Base-by-base conservation (phyloP, 2,888 invertebrate genomes). In the Idaea dimidiata region DNA sequence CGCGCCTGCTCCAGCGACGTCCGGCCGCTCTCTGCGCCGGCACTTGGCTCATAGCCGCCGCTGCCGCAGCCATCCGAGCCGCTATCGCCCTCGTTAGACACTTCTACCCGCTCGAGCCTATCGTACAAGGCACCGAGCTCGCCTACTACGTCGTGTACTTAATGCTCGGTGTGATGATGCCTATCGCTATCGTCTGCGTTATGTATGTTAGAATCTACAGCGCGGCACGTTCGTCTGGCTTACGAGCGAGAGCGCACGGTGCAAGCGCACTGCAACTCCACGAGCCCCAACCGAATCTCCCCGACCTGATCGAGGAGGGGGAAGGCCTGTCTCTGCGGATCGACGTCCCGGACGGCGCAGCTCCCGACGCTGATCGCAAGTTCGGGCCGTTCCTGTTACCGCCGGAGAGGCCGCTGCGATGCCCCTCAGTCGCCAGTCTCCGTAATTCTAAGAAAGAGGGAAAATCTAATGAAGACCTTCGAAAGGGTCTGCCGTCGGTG, bases 181-280 rank as follows among this genome's bases (percentile, higher is more conserved):
- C 92, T 3, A 94, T 95, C 0, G 93, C 95, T 67, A 93, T 94
- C 17, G 95, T 97, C 59, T 94, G 95, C 81, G 94, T 95, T 83
- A 96, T 96, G 81, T 97, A 97, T 82, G 92, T 94, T 24, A 93
- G 95, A 68, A 96, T 96, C 67, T 97, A 96, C 82, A 93, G 94
- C 16, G 97, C 96, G 8, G 97, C 97, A 7, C 94, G 95, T 70
- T 94, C 94, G 64, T 97, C 96, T 66, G 96, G 91, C 4, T 76
- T 91, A 3, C 72, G 91, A 61, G 91, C 91, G 65, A 81, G 91
- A 66, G 91, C 91, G 61, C 87, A 91, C 64, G 91, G 91, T 54
- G 86, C 91, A 60, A 91, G 92, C 71, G 92, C 94, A 73, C 61
- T 94, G 79, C 87, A 94, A 89, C 81, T 93, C 75, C 83, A 93